Conservation (phyloP, 2,888 invertebrate genomes). For the Diloba caeruleocephala region DNA sequence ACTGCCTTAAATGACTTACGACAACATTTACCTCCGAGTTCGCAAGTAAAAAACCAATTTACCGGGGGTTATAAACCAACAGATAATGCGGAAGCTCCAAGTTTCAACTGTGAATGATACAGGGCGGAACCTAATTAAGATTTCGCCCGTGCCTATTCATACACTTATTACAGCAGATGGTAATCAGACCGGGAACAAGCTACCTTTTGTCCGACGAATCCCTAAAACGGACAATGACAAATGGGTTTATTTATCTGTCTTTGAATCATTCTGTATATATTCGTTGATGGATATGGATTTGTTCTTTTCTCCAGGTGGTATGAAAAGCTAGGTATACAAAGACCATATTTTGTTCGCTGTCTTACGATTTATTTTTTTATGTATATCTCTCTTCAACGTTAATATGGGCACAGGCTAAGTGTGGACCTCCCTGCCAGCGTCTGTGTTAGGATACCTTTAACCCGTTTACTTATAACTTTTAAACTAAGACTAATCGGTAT, state of each 20-base stretch:
- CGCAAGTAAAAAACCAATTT: slow-evolving; percentile 27
- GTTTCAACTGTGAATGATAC: slow-evolving; percentile 52
- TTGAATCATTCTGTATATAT: slow-evolving; percentile 34
- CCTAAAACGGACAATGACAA: slow-evolving; percentile 67
- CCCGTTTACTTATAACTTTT: too few relatives aligned
- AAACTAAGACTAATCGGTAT: too few relatives aligned
- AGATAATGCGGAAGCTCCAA: slow-evolving; percentile 46
- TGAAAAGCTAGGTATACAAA: slow-evolving; percentile 1
- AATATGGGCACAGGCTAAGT: too few relatives aligned
- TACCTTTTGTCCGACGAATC: slow-evolving; percentile 66
- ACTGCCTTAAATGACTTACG: too few relatives aligned
- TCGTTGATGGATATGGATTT: slow-evolving; percentile 8
- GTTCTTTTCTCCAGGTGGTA: slow-evolving; percentile 6
- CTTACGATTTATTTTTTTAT: too few relatives aligned
- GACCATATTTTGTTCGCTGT: too few relatives aligned
- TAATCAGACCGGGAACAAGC: slow-evolving; percentile 65
- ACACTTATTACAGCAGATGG: slow-evolving; percentile 71
- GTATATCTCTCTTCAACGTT: too few relatives aligned
- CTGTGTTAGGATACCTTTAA: too few relatives aligned
- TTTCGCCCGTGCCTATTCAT: slow-evolving; percentile 62
- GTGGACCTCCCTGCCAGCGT: too few relatives aligned
- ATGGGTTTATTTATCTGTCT: slow-evolving; percentile 59
- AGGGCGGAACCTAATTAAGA: slow-evolving; percentile 68
- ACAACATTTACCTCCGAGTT: neutral
- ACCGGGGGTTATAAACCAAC: slow-evolving; percentile 5